Base-by-base conservation (phyloP, 2,113 vertebrate genomes). In the Probosciger aterrimus region DNA sequence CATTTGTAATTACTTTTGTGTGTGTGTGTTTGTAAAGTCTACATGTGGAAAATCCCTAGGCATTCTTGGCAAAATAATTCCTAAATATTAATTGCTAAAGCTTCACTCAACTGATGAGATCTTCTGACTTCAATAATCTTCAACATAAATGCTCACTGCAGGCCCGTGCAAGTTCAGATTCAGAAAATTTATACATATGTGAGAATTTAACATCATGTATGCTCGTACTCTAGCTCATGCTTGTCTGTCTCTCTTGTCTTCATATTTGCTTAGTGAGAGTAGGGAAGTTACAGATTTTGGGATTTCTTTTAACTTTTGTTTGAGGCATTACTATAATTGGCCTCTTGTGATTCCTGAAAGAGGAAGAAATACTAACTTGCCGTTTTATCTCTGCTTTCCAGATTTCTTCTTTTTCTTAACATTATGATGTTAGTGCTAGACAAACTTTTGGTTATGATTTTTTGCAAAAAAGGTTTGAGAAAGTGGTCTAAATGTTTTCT, bases 91-190 rank as follows among this genome's bases (percentile, higher is more conserved):
- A 80, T 90, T 91, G 20, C 41, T 88, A 70, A 49, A 85, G 31
- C 31, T 89, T 85, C 5, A 11, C 37, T 88, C 13, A 49, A 15
- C 41, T 77, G n/a, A 33, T 93, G 69, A 70, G 57, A 30, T 95
- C 53, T 79, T 92, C 28, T 25, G 20, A 6, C 37, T 94, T 95
- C 17, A 44, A 0, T 90, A 44, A 52, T 81, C 33, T 47, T 86
- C 49, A 65, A n/a, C 37, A 33, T 52, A 82, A 79, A 68, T 55
- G 18, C 25, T 86, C 13, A 41, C 30, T 92, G 75, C 95, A 93
- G 78, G 94, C 87, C 84, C 14, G 6, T 86, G 63, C 91, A 94
- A 92, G 86, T 90, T 95, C 69, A 84, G 8, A 14, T 75, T 92
- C 28, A 83, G 68, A 65, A 91, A 81, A 78, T 27, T 25, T 17